Evolutionary conservation across 1,140 invertebrate species (phyloP).

Genomic region (Aplysia californica): DNA sequence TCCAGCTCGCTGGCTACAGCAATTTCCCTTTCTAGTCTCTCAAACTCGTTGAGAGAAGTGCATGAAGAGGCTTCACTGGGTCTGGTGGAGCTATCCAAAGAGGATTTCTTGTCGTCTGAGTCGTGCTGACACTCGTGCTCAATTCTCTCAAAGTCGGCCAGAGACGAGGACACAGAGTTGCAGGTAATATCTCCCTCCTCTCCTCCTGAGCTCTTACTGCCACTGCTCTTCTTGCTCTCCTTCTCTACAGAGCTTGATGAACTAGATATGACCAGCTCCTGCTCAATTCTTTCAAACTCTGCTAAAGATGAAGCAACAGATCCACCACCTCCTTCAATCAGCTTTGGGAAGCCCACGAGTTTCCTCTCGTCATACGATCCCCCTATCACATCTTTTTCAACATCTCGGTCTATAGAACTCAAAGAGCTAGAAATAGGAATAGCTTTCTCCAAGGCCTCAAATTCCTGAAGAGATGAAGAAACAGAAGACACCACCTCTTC

Average conservation of each 20-base stretch:
- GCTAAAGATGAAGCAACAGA: constrained; percentile 93
- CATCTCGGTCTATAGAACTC: constrained; percentile 50
- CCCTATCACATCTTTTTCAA: constrained; percentile 46
- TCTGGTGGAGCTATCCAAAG: constrained; percentile 50
- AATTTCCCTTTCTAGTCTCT: constrained; percentile 61
- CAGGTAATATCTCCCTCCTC: constrained; percentile 26
- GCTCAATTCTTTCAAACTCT: constrained; percentile 93
- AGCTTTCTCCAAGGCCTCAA: constrained; percentile 68
- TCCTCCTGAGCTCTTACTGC: constrained; percentile 52
- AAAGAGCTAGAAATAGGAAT: constrained; percentile 55
- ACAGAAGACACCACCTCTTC: constrained; percentile 64
- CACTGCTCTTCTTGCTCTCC: constrained; percentile 45
- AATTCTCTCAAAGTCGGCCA: constrained; percentile 61
- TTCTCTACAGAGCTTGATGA: constrained; percentile 65
- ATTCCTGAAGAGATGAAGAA: constrained; percentile 69
- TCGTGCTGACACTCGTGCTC: constrained; percentile 49
- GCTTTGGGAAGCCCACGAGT: constrained; percentile 49
- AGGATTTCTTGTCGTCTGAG: constrained; percentile 49
- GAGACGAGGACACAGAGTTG: constrained; percentile 46
- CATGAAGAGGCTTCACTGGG: constrained; percentile 66
- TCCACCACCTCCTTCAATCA: constrained; percentile 84
- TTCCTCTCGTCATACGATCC: constrained; percentile 49
- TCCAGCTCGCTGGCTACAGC: constrained; percentile 56
- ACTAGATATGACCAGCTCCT: constrained; percentile 78
- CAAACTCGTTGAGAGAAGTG: constrained; percentile 64